A percentile compares a stretch with the other conserved stretches of the same genome.
phyloP scores from a whole-genome alignment of 2,888 invertebrate genomes.

The Cyclophora punctaria region DNA sequence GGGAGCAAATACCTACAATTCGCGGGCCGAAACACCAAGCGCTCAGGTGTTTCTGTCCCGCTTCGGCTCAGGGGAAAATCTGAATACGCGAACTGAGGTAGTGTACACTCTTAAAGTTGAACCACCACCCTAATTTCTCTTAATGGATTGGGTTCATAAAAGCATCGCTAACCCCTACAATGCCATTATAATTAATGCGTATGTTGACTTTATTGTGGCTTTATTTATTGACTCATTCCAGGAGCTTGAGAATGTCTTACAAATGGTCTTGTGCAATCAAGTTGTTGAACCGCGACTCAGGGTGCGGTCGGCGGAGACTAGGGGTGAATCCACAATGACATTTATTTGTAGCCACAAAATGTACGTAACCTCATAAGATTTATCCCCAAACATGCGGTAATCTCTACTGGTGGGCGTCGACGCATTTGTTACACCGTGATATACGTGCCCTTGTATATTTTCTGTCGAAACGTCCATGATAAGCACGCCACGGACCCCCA shows the following conservation, averaged over 20 bases:
- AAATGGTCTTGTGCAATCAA: conserved; percentile 32
- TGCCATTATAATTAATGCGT: not conserved
- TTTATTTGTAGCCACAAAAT: conserved; percentile 65
- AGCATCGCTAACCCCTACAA: not conserved
- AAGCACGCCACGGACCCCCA: conserved; percentile 57
- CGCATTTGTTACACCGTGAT: conserved; percentile 55
- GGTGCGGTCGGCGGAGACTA: conserved; percentile 37
- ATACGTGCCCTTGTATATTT: conserved; percentile 58
- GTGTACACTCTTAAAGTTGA: too few relatives aligned
- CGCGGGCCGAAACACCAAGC: too few relatives aligned
- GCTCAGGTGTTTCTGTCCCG: too few relatives aligned
- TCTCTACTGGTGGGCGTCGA: conserved; percentile 65
- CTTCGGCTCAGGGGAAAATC: too few relatives aligned
- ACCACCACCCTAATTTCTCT: not conserved
- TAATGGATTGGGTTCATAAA: not conserved
- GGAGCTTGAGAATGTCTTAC: conserved; percentile 17
- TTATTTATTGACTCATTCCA: conserved; percentile 6
- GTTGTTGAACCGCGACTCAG: conserved; percentile 23
- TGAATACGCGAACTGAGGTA: too few relatives aligned
- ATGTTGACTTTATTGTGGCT: not conserved
- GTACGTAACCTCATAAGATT: conserved; percentile 63
- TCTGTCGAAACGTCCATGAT: conserved; percentile 61
- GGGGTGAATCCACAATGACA: conserved; percentile 45
- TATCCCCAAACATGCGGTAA: conserved; percentile 65
- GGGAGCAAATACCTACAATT: too few relatives aligned